Evolutionary conservation across 2,113 vertebrate species (phyloP), one percentile per base, ranked within the genome.

Genomic region (Hemichromis elongatus): DNA sequence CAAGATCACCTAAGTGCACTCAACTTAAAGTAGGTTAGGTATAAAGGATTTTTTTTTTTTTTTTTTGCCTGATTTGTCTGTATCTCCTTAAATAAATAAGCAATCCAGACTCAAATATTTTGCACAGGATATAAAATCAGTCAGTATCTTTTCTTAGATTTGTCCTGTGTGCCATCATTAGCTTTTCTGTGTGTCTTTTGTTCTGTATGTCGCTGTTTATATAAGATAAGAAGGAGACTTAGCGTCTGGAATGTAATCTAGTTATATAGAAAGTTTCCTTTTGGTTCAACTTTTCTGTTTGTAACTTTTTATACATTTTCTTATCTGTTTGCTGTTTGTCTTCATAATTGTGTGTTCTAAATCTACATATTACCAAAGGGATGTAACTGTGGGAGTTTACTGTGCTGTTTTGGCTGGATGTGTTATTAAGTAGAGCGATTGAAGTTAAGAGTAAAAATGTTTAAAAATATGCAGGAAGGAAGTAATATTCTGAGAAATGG

Each of bases 1-100:
- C 68, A 75, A 75, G 42, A 50, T 75, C 68, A 89, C 92, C 89
- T 6, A 95, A 94, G 93, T 95, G 94, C 91, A 89, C 89, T 94
- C 93, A 92, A 83, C 70, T 52, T 26, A 35, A 84, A 56, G n/a
- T 75, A 81, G 53, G 45, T 85, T 40, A 52, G 40, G n/a, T 79
- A 70, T 86, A 70, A 80, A 80, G 80, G 37, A 7, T 77, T 77
- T 28, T 16, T 55, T 87, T 68, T 35, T 87, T 78, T 16, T 55
- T 87, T 68, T 35, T 87, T 78, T 47, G 12, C 2, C 28, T 70
- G 42, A 30, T 75, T 75, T 75, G 9, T 55, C 53, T 40, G 50
- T 21, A 56, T 53, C 21, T 53, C 14, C 2, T 26, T 18, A 47
- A 80, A 24, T 53, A 50, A 37, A 80, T 50, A 8, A 79, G 13